These are phyloP conservation scores for Lasioglossum lativentre DNA, from an alignment of 2,888 invertebrate species.

Conservation along the genomic window DNA sequence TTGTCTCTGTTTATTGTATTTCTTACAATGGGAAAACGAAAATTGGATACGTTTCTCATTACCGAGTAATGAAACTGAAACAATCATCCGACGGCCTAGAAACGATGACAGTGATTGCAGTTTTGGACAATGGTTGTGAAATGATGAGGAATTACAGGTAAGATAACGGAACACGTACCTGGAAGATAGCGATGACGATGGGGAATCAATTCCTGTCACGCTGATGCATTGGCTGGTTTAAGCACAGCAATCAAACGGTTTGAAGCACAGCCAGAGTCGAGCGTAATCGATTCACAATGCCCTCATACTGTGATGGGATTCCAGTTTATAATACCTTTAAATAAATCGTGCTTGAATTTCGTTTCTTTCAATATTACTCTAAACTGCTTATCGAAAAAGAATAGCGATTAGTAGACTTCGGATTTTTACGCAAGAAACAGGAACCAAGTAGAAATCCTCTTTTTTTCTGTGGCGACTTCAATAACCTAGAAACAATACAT, in stretches of 20 bases:
- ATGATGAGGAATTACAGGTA: constrained; percentile 2
- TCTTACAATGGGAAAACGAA: not conserved
- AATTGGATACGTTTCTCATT: not conserved
- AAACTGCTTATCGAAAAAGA: not conserved
- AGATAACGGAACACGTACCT: constrained; percentile 18
- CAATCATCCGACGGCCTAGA: not conserved
- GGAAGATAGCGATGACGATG: constrained; percentile 28
- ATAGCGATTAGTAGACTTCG: not conserved
- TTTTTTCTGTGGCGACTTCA: too few relatives aligned
- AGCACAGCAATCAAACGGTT: constrained; percentile 20
- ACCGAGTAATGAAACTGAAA: not conserved
- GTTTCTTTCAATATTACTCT: not conserved
- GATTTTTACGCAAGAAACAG: too few relatives aligned
- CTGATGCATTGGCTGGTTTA: constrained; percentile 26
- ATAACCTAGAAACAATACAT: not conserved
- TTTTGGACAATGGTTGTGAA: not conserved
- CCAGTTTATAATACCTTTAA: not conserved
- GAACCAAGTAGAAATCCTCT: not conserved
- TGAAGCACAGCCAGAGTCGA: constrained; percentile 11
- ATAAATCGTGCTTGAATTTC: not conserved
- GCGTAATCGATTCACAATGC: constrained; percentile 3
- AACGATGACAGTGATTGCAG: not conserved
- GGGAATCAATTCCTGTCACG: constrained; percentile 25
- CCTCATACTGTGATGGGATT: not conserved
- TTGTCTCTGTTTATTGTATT: not conserved